Evolutionary conservation across 2,888 invertebrate genomes (phyloP), one percentile per base, ranked within the genome.

Genomic region (Eudemis profundana): DNA sequence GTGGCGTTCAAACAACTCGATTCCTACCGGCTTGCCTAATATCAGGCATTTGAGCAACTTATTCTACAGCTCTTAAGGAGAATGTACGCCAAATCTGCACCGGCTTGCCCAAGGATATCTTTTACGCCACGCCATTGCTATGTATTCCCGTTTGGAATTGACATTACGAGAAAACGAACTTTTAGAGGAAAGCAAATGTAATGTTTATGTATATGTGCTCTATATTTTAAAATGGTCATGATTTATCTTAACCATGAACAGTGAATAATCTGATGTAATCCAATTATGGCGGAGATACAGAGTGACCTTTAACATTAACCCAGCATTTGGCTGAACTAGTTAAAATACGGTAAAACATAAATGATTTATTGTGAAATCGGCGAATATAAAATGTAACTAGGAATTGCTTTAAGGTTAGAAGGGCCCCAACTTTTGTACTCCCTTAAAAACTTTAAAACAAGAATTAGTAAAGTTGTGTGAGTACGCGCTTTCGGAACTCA

Each of bases 401-500:
- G 12, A 51, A 27, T 29, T 60, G 51, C 53, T 46, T 53, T 14
- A n/a, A 12, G n/a, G 21, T 56, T 54, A 53, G 19, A 53, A 68
- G 60, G 51, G 44, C 12, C 17, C 27, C 17, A 63, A 63, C 51
- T 63, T 62, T 59, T 54, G 68, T 76, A 76, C 78, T 78, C 73
- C 72, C 74, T 68, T 72, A 77, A 79, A 83, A 84, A 80, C 72
- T 81, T 83, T 78, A 79, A 82, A 85, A 83, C 79, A 82, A 82
- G 82, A 84, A 83, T 85, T 83, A 85, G 79, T 76, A 78, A 84
- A 83, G 83, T 85, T 85, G 71, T 79, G 75, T 77, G 79, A 72
- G 76, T 69, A 81, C 81, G 80, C 75, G 82, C 79, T 82, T 86
- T 83, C 77, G 79, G 83, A 87, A 88, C 84, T 85, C 82, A 82